Base-by-base conservation (phyloP, 2,797 vertebrate genomes). In the Thamnophis elegans region DNA sequence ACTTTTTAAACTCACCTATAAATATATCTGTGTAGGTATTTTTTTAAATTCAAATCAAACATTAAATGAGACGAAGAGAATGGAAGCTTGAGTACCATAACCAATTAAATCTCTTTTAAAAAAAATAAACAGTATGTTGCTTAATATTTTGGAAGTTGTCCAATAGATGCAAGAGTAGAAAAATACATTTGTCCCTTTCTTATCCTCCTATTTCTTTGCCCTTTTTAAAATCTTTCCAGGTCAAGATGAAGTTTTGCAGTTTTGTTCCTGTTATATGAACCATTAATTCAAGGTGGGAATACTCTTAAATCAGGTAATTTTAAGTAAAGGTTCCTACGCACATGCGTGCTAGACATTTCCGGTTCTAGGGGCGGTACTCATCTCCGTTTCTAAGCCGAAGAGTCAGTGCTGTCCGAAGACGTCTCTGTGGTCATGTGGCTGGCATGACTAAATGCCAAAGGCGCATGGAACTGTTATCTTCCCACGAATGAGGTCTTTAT, bases 11-110 rank as follows among this genome's bases (percentile, higher is more conserved):
- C 26, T 0, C 4, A 92, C 51, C 78, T 53, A 59, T 62, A 56
- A 91, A 94, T 22, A 73, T 91, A 26, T 51, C 88, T 85, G 47
- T 58, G 91, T n/a, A 92, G 0, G 0, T 28, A 58, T 53, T 42
- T 28, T 96, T 92, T 85, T 90, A 6, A 25, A 95, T 95, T 91
- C 90, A 25, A 22, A 89, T 36, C 93, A 86, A 86, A 88, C 32
- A 85, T 82, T 88, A 94, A 85, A 16, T 58, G 93, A 59, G 55
- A 91, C 32, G 85, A 92, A 95, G 68, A 92, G 20, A 26, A 54
- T 93, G 68, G 1, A 88, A 85, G 36, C 90, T 47, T 22, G 25
- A 89, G 18, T 51, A 65, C 5, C 2, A 7, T 85, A 62, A 53
- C 53, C 28, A 36, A 88, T 26, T 58, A 13, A 56, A 36, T 58